phyloP scores from a whole-genome alignment of 2,797 vertebrate genomes.

The Chanos chanos region DNA sequence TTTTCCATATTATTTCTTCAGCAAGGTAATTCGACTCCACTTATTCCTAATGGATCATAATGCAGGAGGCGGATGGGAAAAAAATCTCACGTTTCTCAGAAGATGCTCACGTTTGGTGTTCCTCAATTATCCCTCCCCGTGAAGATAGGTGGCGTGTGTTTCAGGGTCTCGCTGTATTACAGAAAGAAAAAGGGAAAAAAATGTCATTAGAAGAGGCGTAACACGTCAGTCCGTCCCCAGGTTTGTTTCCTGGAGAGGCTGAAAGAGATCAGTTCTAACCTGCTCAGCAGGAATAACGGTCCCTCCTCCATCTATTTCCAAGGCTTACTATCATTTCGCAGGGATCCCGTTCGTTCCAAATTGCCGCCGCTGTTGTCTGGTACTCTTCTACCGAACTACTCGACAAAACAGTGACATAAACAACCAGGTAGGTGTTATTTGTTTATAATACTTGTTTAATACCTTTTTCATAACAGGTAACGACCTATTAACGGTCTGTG shows the following conservation, averaged over 20 bases:
- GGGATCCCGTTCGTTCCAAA: conserved; percentile 78
- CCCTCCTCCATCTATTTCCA: conserved; percentile 90
- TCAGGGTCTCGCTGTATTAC: conserved; percentile 89
- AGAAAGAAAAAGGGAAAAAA: conserved; percentile 95
- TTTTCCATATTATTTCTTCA: too few species aligned
- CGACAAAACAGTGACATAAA: conserved; percentile 69
- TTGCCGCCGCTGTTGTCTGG: conserved; percentile 74
- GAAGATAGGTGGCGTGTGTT: conserved; percentile 99
- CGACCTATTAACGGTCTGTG: background rate
- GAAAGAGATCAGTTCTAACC: conserved; percentile 99
- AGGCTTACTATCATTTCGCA: conserved; percentile 84
- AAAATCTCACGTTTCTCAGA: conserved; percentile 88
- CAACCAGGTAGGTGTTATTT: conserved; percentile 77
- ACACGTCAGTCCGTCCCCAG: conserved; percentile 99
- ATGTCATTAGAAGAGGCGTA: conserved; percentile 99
- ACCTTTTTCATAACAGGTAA: conserved; percentile 31
- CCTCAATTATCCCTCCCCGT: conserved; percentile 99
- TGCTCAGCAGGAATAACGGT: conserved; percentile 98
- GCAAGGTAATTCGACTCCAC: too few species aligned
- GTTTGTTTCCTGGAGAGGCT: conserved; percentile 99
- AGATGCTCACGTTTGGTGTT: conserved; percentile 98
- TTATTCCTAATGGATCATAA: conserved; percentile 49
- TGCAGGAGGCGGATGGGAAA: conserved; percentile 75
- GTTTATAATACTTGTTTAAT: conserved; percentile 24
- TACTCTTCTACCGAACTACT: conserved; percentile 76